Base-by-base conservation (phyloP, 2,888 invertebrate species). In the Orthonychiurus folsomi region DNA sequence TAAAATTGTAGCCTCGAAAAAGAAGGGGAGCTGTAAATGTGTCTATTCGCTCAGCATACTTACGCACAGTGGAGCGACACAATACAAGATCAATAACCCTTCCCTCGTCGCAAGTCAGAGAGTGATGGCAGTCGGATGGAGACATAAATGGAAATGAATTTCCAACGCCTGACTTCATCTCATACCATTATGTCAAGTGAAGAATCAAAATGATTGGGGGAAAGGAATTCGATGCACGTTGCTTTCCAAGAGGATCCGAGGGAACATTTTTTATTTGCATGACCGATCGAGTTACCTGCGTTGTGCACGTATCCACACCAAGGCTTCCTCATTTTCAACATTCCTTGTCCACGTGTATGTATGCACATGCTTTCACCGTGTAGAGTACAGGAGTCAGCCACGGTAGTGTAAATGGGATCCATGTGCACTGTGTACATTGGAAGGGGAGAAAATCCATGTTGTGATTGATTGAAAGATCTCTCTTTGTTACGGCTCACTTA, bases 401-500 rank as follows among this genome's bases (percentile, higher is more conserved):
- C n/a, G n/a, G n/a, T n/a, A n/a, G n/a, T n/a, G n/a, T n/a, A n/a
- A n/a, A n/a, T n/a, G n/a, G n/a, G n/a, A n/a, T n/a, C n/a, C n/a
- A n/a, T n/a, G n/a, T n/a, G n/a, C n/a, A n/a, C n/a, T n/a, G n/a
- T n/a, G n/a, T n/a, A n/a, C n/a, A n/a, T n/a, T 12, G 52, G 20
- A 52, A 52, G 52, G 9, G 20, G 3, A 52, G 20, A 21, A 52
- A 52, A 52, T 52, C 52, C 12, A 52, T 52, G 20, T 23, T 20
- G 52, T 52, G 52, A 52, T 52, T 52, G 52, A 52, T 52, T 52
- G 52, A 52, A 52, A 52, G 52, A 52, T 23, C 52, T 52, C 24
- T 52, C 52, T 23, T 52, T 23, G 24, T 52, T 52, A 37, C 9
- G 15, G 37, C 37, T 37, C 37, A 37, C 37, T 37, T 37, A 9